Conservation (phyloP, 1,140 invertebrate species). For the Ditylenchus dipsaci region DNA sequence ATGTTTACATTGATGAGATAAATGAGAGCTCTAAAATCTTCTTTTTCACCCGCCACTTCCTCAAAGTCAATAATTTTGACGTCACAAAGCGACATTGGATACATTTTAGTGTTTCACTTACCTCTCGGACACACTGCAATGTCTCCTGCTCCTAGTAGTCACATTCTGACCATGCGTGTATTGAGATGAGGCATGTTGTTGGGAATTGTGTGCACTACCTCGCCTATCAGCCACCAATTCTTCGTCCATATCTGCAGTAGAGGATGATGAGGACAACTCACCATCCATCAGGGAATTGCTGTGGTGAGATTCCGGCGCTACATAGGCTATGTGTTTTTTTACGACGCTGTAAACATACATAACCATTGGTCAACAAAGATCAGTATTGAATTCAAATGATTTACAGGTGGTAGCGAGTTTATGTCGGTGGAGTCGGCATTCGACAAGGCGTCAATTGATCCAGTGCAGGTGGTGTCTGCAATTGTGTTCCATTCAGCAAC, state of each 20-base stretch:
- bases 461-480: conserved; percentile 3
- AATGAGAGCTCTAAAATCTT: too few relatives aligned
- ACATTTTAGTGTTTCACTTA: not conserved
- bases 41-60: too few relatives aligned
- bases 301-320: conserved; percentile 56
- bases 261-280: conserved; percentile 34
- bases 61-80: too few relatives aligned
- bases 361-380: not conserved
- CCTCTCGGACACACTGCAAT: conserved; percentile 15
- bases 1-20: not conserved
- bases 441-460: conserved; percentile 46
- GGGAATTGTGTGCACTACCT: not conserved
- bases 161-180: not conserved
- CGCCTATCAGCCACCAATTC: not conserved
- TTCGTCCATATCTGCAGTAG: conserved; percentile 40
- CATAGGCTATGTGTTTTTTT: conserved; percentile 58
- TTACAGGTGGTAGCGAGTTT: conserved; percentile 34
- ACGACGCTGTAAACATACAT: conserved; percentile 43
- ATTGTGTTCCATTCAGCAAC: too few relatives aligned
- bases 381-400: not conserved
- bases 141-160: not conserved
- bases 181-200: not conserved
- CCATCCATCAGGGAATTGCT: conserved; percentile 57
- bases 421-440: conserved; percentile 45
- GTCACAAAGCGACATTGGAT: too few relatives aligned